Evolutionary conservation across 2,797 vertebrate genomes (phyloP), one percentile per base, ranked within the genome.

Genomic region (Monodelphis domestica): DNA sequence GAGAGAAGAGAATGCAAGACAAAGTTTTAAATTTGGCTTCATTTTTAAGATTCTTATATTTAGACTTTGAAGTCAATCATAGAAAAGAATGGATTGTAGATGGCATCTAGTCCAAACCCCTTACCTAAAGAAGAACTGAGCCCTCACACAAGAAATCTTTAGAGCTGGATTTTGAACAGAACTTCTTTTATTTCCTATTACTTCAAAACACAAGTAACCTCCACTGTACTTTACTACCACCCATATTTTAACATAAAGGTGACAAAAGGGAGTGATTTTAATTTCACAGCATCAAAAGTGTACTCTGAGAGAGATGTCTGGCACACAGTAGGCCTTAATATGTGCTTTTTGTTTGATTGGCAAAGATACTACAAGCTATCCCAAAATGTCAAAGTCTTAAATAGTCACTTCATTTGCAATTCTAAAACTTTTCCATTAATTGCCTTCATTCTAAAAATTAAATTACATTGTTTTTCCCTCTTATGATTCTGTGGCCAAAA

Each of bases 401-500:
- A 38, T 53, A 57, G 78, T 94, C 24, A 52, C 15, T 89, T 29
- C n/a, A 53, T 90, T 89, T 96, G 30, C 53, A 92, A 95, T 90
- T 45, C 24, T 88, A 93, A 0, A 63, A 30, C 7, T 78, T 50
- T 38, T 70, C 11, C 94, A 4, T 91, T 91, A 93, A 15, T 29
- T 93, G 70, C 70, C 87, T 50, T 55, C 56, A 93, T 45, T 45
- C 90, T 91, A n/a, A 1, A 91, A 51, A 89, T 21, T 56, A 89
- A 91, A 93, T 94, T 92, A 1, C 28, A 59, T 91, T 84, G 70
- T 9, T 94, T 91, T 91, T 5, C 91, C 53, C 92, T 91, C 6
- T 29, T 94, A 24, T 70, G 91, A 93, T 95, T 94, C 29, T 24
- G 53, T 53, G 90, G 14, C n/a, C n/a, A 30, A 90, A 90, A 94